Base-by-base conservation (phyloP, 2,888 invertebrate genomes). In the Thalpophila matura region DNA sequence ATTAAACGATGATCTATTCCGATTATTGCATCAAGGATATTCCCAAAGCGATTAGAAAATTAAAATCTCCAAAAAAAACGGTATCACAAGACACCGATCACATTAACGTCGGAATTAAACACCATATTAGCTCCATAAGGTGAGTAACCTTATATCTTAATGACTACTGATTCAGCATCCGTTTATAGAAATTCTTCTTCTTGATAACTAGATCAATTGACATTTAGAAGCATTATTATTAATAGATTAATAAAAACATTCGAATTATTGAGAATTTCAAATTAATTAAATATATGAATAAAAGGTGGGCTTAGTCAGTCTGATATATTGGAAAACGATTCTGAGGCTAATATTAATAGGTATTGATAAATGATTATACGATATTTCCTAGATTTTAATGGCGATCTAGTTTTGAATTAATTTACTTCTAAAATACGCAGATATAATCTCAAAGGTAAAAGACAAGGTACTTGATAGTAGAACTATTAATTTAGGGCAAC, bases 61-160 rank as follows among this genome's bases (percentile, higher is more conserved):
- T 33, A 47, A 72, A 64, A 46, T 18, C 58, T 49, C 50, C 24
- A 47, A 71, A 55, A 20, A 24, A 33, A 38, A 68, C 66, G 42
- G 37, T 68, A 65, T 72, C 66, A 65, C 3, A 58, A 57, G 51
- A 65, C 20, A 33, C 42, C 37, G 51, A 65, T 47, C 57, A 40
- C 51, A 73, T 69, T 40, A 69, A 73, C 14, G 35, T 35, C 67
- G 1, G 38, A 43, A 49, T 66, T 35, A 38, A 59, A 66, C 59
- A 59, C 53, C 29, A 49, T 58, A 49, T 53, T 66, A 53, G 16
- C 12, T 35, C 7, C 14, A 51, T 49, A 49, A 33, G 57, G 74
- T 51, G 35, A 71, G 74, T 74, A 68, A 74, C 57, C 54, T 58
- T 43, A 70, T 58, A 60, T 71, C 45, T 65, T 50, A 60, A 75